Percentiles rank a stretch among this genome's conserved stretches.
Evolutionary conservation across 2,797 vertebrate genomes (phyloP).

Genomic region (Sylvilagus floridanus): DNA sequence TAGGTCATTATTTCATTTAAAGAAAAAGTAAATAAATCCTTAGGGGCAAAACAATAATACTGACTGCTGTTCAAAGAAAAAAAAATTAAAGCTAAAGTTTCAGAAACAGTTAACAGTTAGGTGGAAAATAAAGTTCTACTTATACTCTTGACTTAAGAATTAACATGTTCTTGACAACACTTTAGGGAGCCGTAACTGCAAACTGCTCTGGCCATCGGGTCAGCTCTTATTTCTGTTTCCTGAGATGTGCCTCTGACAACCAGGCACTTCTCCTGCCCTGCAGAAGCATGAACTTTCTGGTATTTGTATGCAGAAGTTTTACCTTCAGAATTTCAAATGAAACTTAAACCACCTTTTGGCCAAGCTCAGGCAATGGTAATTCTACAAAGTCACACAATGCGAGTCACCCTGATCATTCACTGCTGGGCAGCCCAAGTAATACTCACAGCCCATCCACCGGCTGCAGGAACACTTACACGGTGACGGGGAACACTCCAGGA

Average conservation of each 20-base stretch:
- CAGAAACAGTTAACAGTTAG: background rate
- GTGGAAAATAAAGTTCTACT: background rate
- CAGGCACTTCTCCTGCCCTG: background rate
- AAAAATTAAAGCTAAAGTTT: background rate
- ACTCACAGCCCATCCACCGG: rapidly evolving
- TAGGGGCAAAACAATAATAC: background rate
- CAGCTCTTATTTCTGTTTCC: background rate
- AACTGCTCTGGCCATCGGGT: background rate
- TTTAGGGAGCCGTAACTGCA: background rate
- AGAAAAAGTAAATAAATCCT: background rate
- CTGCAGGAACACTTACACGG: slow-evolving; percentile 93
- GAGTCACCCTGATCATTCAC: background rate
- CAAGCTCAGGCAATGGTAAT: rapidly evolving
- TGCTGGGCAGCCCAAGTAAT: background rate
- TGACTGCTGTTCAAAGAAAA: background rate
- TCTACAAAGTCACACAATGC: background rate
- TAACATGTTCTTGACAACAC: background rate
- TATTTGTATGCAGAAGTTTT: background rate
- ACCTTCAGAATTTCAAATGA: slow-evolving; percentile 29
- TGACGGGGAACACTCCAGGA: slow-evolving; percentile 95
- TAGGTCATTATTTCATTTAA: background rate
- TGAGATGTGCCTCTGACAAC: background rate
- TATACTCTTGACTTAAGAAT: background rate
- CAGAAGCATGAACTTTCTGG: background rate
- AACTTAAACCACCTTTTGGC: background rate